phyloP scores from a whole-genome alignment of 2,113 vertebrate genomes.

The Dissostichus mawsoni region DNA sequence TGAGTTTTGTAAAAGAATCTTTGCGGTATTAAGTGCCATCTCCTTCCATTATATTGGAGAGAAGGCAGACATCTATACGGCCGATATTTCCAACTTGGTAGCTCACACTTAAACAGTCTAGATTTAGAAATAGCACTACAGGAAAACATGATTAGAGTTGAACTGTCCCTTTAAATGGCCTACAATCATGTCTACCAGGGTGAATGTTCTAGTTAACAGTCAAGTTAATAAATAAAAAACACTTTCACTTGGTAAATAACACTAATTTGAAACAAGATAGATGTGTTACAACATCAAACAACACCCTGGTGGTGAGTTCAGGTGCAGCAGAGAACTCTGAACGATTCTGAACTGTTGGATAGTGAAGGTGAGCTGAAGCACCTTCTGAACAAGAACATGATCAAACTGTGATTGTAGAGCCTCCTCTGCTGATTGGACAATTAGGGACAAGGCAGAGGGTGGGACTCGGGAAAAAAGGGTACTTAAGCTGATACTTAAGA shows the following conservation, averaged over 20 bases:
- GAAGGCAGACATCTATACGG: no score
- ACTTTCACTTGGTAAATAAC: neutral
- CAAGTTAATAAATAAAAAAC: neutral
- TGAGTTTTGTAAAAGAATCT: no score
- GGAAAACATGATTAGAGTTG: no score
- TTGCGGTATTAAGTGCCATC: no score
- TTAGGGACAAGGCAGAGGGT: constrained; percentile 37
- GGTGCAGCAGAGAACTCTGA: neutral
- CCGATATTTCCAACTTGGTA: no score
- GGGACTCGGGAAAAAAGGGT: neutral
- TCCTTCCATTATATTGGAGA: no score
- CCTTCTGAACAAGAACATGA: constrained; percentile 33
- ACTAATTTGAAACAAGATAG: neutral
- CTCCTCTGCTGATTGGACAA: constrained; percentile 78
- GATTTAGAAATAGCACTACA: no score
- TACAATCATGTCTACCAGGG: neutral
- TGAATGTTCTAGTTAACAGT: neutral
- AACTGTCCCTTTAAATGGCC: neutral
- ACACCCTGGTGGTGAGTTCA: neutral
- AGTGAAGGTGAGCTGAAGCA: constrained; percentile 61
- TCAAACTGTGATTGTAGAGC: constrained; percentile 70
- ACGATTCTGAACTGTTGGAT: constrained; percentile 12
- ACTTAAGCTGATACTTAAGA: neutral
- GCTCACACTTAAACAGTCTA: no score
- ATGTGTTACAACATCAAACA: neutral